These are phyloP conservation scores for Acropternis orthonyx DNA, from an alignment of 2,797 vertebrate species.

Conservation along the genomic window DNA sequence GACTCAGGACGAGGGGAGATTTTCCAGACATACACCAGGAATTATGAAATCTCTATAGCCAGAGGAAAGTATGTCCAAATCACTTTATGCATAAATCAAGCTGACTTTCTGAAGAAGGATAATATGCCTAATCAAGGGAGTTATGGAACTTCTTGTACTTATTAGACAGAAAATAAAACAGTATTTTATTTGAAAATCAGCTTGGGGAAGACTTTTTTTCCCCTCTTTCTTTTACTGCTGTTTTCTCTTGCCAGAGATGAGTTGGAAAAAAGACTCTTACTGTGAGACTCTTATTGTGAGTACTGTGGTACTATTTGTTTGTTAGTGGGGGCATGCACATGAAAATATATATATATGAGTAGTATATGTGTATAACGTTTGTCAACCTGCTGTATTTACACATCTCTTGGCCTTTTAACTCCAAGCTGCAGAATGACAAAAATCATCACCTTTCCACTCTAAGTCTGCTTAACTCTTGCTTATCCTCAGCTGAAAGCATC, in stretches of 20 bases:
- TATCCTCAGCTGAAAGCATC: constrained; percentile 77
- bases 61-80: constrained; percentile 90
- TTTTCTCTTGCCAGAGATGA: constrained; percentile 78
- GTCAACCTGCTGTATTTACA: constrained; percentile 72
- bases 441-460: not conserved
- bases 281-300: constrained; percentile 81
- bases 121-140: constrained; percentile 89
- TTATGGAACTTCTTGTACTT: constrained; percentile 92
- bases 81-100: constrained; percentile 89
- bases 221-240: constrained; percentile 74
- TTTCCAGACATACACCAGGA: constrained; percentile 95
- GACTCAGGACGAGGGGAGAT: constrained; percentile 87
- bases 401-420: constrained; percentile 68
- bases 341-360: not conserved
- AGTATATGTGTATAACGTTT: not conserved
- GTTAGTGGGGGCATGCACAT: constrained; percentile 38
- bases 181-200: constrained; percentile 93
- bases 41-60: constrained; percentile 93
- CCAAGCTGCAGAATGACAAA: not conserved
- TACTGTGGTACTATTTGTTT: constrained; percentile 76
- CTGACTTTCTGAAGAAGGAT: constrained; percentile 85
- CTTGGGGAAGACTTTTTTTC: constrained; percentile 56
- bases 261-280: constrained; percentile 64
- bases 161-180: constrained; percentile 93
- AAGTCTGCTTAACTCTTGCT: constrained; percentile 75